Percentiles rank a stretch among this genome's conserved stretches.
These are phyloP conservation scores for Rhinatrema bivittatum DNA, from an alignment of 2,797 vertebrate species.

Conservation along the genomic window DNA sequence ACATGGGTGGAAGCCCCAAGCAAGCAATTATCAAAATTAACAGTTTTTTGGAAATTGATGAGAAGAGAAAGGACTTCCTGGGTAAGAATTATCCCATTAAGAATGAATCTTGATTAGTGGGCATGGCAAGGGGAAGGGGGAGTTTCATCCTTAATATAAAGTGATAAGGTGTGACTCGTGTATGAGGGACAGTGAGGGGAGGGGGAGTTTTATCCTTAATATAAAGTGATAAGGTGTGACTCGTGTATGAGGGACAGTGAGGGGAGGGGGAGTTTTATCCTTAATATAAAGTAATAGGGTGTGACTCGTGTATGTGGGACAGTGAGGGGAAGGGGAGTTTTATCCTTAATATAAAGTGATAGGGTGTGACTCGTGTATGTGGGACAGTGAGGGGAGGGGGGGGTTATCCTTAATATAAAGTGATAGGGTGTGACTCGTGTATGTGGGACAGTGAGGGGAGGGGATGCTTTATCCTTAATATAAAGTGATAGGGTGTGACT, in stretches of 20 bases:
- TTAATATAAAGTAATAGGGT: neutral
- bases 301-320: neutral
- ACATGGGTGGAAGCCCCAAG: constrained; percentile 54
- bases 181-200: neutral
- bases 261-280: neutral
- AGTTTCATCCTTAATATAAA: no score
- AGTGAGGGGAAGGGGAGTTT: neutral
- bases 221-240: neutral
- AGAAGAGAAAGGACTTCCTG: constrained; percentile 49
- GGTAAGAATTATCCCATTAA: no score
- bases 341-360: no score
- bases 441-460: neutral
- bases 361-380: no score
- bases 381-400: no score
- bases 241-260: neutral
- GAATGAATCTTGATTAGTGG: no score
- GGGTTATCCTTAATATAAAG: no score
- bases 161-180: no score
- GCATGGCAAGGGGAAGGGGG: no score
- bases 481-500: neutral
- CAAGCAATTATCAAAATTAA: constrained; percentile 44
- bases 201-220: no score
- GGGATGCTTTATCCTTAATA: neutral
- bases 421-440: neutral
- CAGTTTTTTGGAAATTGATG: constrained; percentile 33